phyloP scores from a whole-genome alignment of 92 coral and sea anemone species.

The Bergia sp. region DNA sequence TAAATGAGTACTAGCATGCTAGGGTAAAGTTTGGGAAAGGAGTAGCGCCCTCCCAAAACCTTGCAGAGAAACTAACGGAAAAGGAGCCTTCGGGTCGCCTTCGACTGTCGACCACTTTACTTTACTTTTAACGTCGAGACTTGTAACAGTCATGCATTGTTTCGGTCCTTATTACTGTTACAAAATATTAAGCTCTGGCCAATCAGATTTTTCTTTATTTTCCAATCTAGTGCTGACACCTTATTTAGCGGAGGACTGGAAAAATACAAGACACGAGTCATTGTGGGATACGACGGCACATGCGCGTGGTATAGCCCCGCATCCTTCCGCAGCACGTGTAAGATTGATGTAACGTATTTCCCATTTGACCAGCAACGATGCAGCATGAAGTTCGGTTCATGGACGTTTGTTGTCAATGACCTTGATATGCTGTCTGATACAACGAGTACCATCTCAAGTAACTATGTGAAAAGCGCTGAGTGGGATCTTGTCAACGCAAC shows the following conservation, averaged over 20 bases:
- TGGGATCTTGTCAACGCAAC: slow-evolving; percentile 75
- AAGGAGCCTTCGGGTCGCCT: no score
- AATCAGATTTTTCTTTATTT: neutral
- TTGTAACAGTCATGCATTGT: neutral
- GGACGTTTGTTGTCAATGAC: slow-evolving; percentile 81
- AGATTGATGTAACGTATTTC: slow-evolving; percentile 79
- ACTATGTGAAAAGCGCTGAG: slow-evolving; percentile 81
- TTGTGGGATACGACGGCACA: slow-evolving; percentile 65
- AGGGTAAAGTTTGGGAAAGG: no score
- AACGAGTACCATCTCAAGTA: slow-evolving; percentile 61
- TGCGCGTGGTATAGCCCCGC: slow-evolving; percentile 89
- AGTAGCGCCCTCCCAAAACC: no score
- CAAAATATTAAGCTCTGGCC: no score
- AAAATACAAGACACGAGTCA: slow-evolving; percentile 90
- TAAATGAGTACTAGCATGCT: no score
- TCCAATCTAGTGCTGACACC: slow-evolving; percentile 78
- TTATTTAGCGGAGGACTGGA: slow-evolving; percentile 86
- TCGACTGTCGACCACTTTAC: no score
- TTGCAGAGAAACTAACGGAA: no score
- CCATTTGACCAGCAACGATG: slow-evolving; percentile 92
- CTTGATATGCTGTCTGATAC: slow-evolving; percentile 67
- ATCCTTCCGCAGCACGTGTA: slow-evolving; percentile 87
- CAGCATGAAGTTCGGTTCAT: slow-evolving; percentile 91
- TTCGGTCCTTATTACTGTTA: no score
- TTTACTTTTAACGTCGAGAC: no score